phyloP scores from a whole-genome alignment of 37 sponge, comb jelly and placozoan species.

The Chondrosia reniformis region DNA sequence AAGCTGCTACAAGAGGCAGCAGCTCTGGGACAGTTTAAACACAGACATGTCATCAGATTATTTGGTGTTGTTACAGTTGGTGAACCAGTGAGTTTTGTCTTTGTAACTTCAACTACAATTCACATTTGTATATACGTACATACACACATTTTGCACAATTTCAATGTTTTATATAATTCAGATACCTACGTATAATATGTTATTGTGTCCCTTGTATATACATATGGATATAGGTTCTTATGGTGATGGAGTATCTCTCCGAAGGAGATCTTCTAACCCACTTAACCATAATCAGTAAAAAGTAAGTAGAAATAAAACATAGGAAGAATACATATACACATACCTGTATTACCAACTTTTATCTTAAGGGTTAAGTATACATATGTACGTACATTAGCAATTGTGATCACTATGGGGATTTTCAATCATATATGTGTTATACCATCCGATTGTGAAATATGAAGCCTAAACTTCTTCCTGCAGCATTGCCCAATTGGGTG shows the following conservation, averaged over 20 bases:
- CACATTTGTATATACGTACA: not conserved
- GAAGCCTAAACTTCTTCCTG: not conserved
- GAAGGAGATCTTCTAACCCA: not conserved
- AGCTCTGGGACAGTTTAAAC: slow-evolving; percentile 15
- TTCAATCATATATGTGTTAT: too few relatives aligned
- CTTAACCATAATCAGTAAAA: not conserved
- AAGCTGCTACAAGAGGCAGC: slow-evolving; percentile 30
- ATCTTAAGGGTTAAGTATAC: too few relatives aligned
- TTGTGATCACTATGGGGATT: too few relatives aligned
- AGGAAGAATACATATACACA: too few relatives aligned
- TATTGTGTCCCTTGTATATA: not conserved
- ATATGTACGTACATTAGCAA: too few relatives aligned
- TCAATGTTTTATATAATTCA: not conserved
- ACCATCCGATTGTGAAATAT: too few relatives aligned
- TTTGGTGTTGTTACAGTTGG: slow-evolving; percentile 5
- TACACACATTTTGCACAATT: not conserved
- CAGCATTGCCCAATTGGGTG: not conserved
- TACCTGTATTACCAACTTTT: too few relatives aligned
- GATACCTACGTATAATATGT: not conserved
- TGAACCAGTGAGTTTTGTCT: not conserved
- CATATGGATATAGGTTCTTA: not conserved
- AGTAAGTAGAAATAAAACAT: not conserved
- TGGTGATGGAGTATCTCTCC: not conserved
- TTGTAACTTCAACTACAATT: not conserved
- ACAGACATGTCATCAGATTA: not conserved